A percentile compares a stretch with the other conserved stretches of the same genome.
Conservation (phyloP, 2,113 vertebrate genomes). For the Camelus bactrianus region DNA sequence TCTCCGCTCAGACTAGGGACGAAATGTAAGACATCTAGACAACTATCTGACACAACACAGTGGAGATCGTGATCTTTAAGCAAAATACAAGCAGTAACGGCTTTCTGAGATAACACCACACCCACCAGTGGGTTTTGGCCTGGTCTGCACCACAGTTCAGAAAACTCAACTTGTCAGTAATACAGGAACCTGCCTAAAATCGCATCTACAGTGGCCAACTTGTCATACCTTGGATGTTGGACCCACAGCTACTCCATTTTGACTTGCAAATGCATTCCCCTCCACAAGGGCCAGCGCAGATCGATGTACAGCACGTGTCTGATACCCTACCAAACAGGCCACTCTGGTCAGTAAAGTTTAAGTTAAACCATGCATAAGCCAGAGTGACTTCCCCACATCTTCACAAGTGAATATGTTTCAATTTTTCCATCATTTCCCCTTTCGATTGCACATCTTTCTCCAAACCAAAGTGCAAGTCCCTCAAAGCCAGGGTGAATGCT, state of each 20-base stretch:
- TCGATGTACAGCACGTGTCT: background rate
- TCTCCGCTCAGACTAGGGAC: background rate
- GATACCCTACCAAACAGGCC: background rate
- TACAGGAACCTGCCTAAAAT: background rate
- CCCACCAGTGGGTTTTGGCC: background rate
- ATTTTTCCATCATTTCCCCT: background rate
- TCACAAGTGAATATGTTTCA: rapidly evolving
- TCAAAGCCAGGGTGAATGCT: background rate
- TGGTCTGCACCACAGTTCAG: background rate
- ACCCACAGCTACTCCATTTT: background rate
- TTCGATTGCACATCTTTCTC: background rate
- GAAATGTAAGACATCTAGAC: background rate
- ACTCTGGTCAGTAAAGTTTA: background rate
- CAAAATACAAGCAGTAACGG: background rate
- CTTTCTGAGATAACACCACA: background rate
- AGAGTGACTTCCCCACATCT: background rate
- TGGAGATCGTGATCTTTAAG: background rate
- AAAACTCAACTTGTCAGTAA: background rate
- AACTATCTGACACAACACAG: background rate
- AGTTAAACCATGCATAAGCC: background rate
- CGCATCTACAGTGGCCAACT: background rate
- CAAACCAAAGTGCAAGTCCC: background rate
- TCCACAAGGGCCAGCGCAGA: background rate
- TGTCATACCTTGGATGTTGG: background rate
- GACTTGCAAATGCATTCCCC: background rate